Percentiles rank a stretch among this genome's conserved stretches.
Evolutionary conservation across 2,888 invertebrate species (phyloP).

Genomic region (Andricus curvator): DNA sequence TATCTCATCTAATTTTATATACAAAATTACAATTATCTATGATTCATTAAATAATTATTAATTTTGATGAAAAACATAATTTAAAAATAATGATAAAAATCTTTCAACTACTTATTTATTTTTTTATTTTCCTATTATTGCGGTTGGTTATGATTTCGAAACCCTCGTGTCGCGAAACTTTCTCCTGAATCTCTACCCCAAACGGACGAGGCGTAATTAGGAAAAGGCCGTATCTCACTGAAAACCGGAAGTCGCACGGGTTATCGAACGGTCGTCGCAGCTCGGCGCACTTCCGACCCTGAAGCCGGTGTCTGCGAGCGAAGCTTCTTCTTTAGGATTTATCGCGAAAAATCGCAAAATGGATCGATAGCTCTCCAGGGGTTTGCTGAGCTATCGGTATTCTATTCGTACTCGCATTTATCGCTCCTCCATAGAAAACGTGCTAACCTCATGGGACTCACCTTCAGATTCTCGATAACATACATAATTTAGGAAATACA

Average conservation of each 20-base stretch:
- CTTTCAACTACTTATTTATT: neutral
- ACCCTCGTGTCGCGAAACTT: neutral
- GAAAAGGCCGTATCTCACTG: constrained; percentile 61
- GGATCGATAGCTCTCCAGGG: neutral
- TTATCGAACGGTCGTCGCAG: constrained; percentile 62
- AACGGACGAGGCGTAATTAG: constrained; percentile 65
- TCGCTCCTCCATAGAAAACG: neutral
- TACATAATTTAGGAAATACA: neutral
- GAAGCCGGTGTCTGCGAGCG: constrained; percentile 49
- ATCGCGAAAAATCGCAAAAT: neutral
- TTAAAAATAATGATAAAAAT: no score
- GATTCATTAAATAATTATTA: no score
- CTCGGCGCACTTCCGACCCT: constrained; percentile 58
- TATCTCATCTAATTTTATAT: no score
- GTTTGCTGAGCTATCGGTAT: neutral
- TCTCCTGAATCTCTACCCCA: constrained; percentile 52
- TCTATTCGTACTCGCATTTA: neutral
- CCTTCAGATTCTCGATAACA: neutral
- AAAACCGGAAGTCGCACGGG: constrained; percentile 62
- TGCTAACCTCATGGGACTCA: neutral
- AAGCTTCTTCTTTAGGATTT: constrained; percentile 40
- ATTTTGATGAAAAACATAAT: no score
- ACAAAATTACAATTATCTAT: no score
- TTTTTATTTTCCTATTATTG: neutral
- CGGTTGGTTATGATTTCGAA: neutral